Evolutionary conservation across 2,888 invertebrate genomes (phyloP).

Genomic region (Catocala sponsa): DNA sequence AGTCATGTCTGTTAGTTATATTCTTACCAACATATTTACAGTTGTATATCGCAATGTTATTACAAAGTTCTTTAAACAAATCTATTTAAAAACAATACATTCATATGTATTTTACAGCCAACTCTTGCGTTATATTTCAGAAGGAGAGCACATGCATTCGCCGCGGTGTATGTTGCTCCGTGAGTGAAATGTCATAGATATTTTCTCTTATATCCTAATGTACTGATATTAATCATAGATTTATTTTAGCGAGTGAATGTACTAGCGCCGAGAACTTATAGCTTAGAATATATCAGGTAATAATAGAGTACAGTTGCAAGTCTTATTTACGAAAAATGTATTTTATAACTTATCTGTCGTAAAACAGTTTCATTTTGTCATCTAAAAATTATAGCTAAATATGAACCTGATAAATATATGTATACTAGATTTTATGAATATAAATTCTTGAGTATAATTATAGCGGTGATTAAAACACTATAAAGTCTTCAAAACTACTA

Average conservation of each 20-base stretch:
- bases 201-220: constrained; percentile 57
- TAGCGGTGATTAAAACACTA: too few species aligned
- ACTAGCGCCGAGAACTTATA: constrained; percentile 37
- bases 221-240: constrained; percentile 64
- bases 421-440: too few species aligned
- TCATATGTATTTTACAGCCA: constrained; percentile 10
- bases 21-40: too few species aligned
- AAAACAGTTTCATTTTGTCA: neutral
- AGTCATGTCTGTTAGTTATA: too few species aligned
- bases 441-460: too few species aligned
- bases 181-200: constrained; percentile 71
- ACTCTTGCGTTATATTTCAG: constrained; percentile 22
- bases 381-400: neutral
- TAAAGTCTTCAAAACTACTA: too few species aligned
- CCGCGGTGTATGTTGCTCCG: constrained; percentile 26
- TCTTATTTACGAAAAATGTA: neutral
- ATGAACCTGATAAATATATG: too few species aligned
- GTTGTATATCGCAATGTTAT: too few species aligned
- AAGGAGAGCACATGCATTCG: constrained; percentile 45
- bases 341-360: neutral
- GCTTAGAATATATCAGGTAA: neutral
- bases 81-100: neutral
- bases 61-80: too few species aligned
- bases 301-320: constrained; percentile 3
- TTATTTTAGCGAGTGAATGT: constrained; percentile 62